Conservation (phyloP, 1,140 invertebrate species). For the Hestina assimilis region DNA sequence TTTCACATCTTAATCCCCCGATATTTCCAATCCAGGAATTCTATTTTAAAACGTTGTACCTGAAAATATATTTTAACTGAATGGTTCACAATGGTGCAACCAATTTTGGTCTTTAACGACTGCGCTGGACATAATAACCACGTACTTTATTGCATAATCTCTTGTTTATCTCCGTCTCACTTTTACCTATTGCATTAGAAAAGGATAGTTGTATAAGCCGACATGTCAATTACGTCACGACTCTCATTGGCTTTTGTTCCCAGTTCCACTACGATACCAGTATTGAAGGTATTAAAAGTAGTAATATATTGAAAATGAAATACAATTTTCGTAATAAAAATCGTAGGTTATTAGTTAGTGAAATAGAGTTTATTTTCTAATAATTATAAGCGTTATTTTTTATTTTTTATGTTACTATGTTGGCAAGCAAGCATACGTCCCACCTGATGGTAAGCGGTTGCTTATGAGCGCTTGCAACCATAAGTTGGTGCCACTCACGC, state of each 20-base stretch:
- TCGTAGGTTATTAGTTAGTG: no score
- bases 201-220: constrained; percentile 2
- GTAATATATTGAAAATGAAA: constrained; percentile 4
- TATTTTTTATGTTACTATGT: no score
- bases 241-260: constrained; percentile 20
- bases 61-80: constrained; percentile 10
- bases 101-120: constrained; percentile 7
- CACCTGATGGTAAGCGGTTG: no score
- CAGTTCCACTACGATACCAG: constrained; percentile 1
- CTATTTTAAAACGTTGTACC: constrained; percentile 12
- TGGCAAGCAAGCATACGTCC: no score
- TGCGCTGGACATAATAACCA: constrained; percentile 1
- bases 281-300: constrained; percentile 8
- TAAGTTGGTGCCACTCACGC: no score
- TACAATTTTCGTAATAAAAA: no score
- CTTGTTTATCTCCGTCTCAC: neutral
- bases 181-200: neutral
- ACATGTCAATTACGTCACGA: constrained; percentile 19
- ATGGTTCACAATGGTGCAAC: constrained; percentile 1
- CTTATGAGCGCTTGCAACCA: no score
- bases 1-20: constrained; percentile 12
- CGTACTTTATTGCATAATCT: constrained; percentile 15
- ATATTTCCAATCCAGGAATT: constrained; percentile 15
- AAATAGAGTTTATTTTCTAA: no score
- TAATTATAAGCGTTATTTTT: no score